A percentile compares a stretch with the other conserved stretches of the same genome.
Conservation (phyloP, 2,113 vertebrate genomes). For the Pandion haliaetus region DNA sequence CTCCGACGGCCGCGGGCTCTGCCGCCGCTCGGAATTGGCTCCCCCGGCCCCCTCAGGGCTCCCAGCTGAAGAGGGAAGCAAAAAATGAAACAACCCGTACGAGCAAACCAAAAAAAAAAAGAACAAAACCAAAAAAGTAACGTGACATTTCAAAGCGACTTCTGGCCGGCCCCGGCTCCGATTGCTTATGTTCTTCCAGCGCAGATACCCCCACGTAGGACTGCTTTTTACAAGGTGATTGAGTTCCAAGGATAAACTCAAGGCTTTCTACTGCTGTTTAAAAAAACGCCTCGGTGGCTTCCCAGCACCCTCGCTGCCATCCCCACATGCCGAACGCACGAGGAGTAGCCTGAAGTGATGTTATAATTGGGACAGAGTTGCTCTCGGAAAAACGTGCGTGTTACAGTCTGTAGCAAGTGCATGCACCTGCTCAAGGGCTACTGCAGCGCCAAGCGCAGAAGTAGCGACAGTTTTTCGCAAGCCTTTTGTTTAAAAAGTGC, state of each 20-base stretch:
- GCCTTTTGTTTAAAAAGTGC: neutral
- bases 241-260: neutral
- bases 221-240: neutral
- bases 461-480: neutral
- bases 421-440: neutral
- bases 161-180: neutral
- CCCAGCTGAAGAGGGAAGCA: neutral
- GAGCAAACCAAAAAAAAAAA: neutral
- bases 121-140: neutral
- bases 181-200: neutral
- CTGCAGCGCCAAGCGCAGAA: accelerated
- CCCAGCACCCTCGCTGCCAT: neutral
- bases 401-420: neutral
- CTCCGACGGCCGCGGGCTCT: neutral
- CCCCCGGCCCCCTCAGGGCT: neutral
- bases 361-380: constrained; percentile 42
- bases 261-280: neutral
- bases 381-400: neutral
- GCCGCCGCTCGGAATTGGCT: neutral
- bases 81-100: accelerated
- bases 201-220: neutral
- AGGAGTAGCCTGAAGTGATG: constrained; percentile 52
- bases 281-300: neutral
- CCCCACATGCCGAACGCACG: neutral
- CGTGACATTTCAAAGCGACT: neutral